Conservation (phyloP, 2,113 vertebrate genomes). For the Sakesphorus luctuosus region DNA sequence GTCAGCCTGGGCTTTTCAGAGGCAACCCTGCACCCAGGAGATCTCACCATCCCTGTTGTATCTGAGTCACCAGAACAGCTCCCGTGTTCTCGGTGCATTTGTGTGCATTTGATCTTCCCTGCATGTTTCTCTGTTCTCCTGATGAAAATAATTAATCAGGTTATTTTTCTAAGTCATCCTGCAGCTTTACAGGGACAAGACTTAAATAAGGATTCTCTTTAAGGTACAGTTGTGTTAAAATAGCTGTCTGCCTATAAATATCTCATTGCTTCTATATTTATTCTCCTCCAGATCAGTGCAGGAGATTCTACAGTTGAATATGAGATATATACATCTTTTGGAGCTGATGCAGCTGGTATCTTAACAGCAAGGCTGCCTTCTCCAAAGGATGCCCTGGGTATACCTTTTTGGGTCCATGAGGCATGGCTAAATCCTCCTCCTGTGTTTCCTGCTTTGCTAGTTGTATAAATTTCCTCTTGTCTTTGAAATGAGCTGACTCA, state of each 20-base stretch:
- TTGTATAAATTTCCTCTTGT: not conserved
- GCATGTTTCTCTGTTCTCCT: not conserved
- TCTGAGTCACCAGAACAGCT: not conserved
- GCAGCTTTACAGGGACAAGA: slow-evolving; percentile 44
- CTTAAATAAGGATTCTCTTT: slow-evolving; percentile 59
- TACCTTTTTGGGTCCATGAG: not conserved
- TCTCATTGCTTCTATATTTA: slow-evolving; percentile 44
- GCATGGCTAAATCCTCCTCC: not conserved
- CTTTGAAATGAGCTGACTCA: slow-evolving; percentile 31
- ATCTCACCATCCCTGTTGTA: fast-evolving
- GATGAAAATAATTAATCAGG: slow-evolving; percentile 64
- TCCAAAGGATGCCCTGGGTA: not conserved
- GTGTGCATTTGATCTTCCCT: slow-evolving; percentile 41
- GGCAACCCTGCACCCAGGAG: not conserved
- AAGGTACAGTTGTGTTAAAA: slow-evolving; percentile 44
- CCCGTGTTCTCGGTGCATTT: not conserved
- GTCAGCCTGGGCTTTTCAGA: not conserved
- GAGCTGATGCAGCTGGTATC: not conserved
- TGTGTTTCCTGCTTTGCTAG: not conserved
- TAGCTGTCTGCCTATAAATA: slow-evolving; percentile 61
- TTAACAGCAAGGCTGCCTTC: not conserved
- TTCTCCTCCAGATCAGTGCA: not conserved
- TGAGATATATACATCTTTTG: not conserved
- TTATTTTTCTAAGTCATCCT: slow-evolving; percentile 51
- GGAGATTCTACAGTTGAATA: not conserved